Evolutionary conservation across 2,113 vertebrate species (phyloP).

Genomic region (Elaphurus davidianus): DNA sequence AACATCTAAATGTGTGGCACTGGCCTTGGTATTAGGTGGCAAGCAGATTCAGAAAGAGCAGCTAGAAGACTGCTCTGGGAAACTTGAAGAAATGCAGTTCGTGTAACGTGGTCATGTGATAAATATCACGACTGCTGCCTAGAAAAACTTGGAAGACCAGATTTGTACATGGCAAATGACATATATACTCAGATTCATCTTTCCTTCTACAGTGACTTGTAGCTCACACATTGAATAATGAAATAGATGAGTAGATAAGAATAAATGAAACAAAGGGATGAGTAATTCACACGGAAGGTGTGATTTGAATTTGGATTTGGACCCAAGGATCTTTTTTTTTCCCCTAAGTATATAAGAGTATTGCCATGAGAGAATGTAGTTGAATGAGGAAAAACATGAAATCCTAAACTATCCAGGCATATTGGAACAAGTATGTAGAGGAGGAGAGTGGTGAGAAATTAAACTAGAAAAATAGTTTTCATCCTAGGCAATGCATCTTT

Average conservation of each 20-base stretch:
- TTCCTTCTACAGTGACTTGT: background rate
- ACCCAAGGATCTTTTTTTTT: background rate
- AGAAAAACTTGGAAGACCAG: background rate
- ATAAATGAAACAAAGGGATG: background rate
- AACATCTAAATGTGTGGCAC: background rate
- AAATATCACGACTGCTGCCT: background rate
- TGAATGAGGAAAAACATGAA: background rate
- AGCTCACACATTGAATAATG: background rate
- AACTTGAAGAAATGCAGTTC: background rate
- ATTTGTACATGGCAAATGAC: background rate
- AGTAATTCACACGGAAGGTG: background rate
- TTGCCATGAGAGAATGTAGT: background rate
- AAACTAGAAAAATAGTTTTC: background rate
- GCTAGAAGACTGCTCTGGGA: background rate
- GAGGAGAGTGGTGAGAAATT: background rate
- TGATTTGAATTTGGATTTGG: background rate
- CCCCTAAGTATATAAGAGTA: background rate
- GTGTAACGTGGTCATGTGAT: background rate
- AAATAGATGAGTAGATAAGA: background rate
- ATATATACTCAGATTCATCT: background rate
- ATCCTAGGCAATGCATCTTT: background rate
- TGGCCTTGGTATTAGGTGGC: background rate
- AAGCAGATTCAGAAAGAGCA: background rate
- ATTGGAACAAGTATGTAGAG: background rate
- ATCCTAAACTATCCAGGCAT: background rate